Conservation (phyloP, 2,888 invertebrate genomes). For the Luperina testacea region DNA sequence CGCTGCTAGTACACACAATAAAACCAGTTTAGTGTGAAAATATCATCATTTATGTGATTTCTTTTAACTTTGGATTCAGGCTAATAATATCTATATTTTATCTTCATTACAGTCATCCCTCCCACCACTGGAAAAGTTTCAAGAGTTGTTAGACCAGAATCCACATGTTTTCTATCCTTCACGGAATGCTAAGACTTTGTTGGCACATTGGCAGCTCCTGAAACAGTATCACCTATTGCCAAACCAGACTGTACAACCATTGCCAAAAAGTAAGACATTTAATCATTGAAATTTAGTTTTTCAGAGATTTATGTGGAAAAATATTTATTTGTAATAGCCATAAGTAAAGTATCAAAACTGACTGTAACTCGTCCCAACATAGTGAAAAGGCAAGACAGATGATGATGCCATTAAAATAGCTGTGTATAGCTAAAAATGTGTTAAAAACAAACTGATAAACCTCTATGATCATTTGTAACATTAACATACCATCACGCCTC, state of each 20-base stretch:
- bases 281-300: background rate
- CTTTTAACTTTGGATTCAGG: no score
- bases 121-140: constrained; percentile 94
- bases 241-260: constrained; percentile 94
- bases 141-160: constrained; percentile 95
- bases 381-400: no score
- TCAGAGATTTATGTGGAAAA: background rate
- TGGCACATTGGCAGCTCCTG: constrained; percentile 97
- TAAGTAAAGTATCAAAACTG: background rate
- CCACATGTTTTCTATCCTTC: constrained; percentile 96
- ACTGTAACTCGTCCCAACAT: background rate
- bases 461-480: background rate
- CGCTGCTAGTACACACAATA: no score
- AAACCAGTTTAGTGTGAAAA: background rate
- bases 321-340: no score
- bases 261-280: constrained; percentile 85
- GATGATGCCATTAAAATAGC: background rate
- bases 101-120: constrained; percentile 90
- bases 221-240: constrained; percentile 97
- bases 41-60: background rate
- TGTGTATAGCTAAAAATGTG: background rate
- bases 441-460: no score
- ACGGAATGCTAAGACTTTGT: constrained; percentile 95
- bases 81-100: background rate
- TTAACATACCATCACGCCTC: background rate